phyloP scores from a whole-genome alignment of 2,888 invertebrate species.

The Urechis unicinctus region DNA sequence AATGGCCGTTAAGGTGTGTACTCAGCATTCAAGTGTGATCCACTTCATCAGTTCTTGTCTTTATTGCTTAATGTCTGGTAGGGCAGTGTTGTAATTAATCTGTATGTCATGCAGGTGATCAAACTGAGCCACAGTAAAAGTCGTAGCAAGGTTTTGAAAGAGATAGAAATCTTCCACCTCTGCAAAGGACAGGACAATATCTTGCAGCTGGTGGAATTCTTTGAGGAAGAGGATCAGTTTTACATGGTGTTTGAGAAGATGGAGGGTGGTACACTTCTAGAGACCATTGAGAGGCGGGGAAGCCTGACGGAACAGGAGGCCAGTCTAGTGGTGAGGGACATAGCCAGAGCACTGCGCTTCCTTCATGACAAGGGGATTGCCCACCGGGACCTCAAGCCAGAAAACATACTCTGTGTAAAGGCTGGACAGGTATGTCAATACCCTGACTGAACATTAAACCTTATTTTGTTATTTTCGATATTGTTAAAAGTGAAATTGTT shows the following conservation, averaged over 20 bases:
- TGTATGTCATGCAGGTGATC: constrained; percentile 61
- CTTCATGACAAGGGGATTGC: constrained; percentile 86
- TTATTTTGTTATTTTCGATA: too few relatives aligned
- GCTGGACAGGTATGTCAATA: constrained; percentile 56
- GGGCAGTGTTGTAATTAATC: neutral
- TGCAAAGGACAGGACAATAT: constrained; percentile 96
- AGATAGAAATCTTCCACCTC: constrained; percentile 98
- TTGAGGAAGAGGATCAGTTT: constrained; percentile 75
- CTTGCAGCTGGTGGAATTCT: constrained; percentile 83
- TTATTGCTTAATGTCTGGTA: constrained; percentile 2
- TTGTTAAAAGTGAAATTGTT: too few relatives aligned
- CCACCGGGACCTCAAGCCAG: constrained; percentile 94
- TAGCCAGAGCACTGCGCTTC: constrained; percentile 89
- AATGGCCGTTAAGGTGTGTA: constrained; percentile 78
- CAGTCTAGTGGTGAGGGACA: constrained; percentile 85
- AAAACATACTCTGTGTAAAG: constrained; percentile 92
- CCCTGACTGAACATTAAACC: neutral
- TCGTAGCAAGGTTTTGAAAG: constrained; percentile 89
- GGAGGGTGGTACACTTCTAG: constrained; percentile 71
- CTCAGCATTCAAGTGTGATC: neutral
- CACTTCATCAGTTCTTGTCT: neutral
- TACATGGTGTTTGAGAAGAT: constrained; percentile 28
- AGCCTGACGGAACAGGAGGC: constrained; percentile 95
- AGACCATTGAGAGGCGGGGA: constrained; percentile 85
- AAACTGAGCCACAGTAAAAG: constrained; percentile 92